Base-by-base conservation (phyloP, 2,888 invertebrate species). In the Caenorhabditis auriculariae region DNA sequence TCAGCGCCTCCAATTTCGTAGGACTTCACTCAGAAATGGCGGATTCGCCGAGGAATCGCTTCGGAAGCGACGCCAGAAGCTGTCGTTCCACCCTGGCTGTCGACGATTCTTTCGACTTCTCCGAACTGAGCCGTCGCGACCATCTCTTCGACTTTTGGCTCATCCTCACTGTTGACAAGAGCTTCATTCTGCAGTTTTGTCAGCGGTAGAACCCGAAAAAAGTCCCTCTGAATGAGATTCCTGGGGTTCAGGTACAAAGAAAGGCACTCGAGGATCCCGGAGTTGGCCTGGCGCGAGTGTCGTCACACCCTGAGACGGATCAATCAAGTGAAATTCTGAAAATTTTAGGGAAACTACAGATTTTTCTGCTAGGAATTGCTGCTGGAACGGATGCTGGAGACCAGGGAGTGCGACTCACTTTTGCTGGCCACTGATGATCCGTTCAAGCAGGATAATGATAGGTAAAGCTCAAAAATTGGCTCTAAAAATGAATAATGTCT, bases 81-180 rank as follows among this genome's bases (percentile, higher is more conserved):
- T n/a, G 12, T 19, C 15, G 26, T 28, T 43, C 2, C 42, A 55
- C 37, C 35, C 43, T 24, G 27, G 29, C 57, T 38, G 28, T 26
- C 42, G 19, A 15, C 29, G 17, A 42, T 35, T 19, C 44, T 53
- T 29, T 47, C 29, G n/a, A n/a, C n/a, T n/a, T n/a, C n/a, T n/a
- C n/a, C n/a, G n/a, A n/a, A 38, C 52, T 41, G 43, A 43, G 49
- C 48, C n/a, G n/a, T n/a, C n/a, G n/a, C n/a, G 42, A 53, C 15
- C 23, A 57, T 9, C 38, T 61, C 9, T 67, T 66, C 43, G 74
- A 76, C 53, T 78, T 78, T 55, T 78, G 78, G 78, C 54, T 78
- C 15, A 69, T 78, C 19, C 29, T 77, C 7, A 60, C 62, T 17
- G 48, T 75, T 6, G 71, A 66, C 17, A 32, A 43, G 5, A 32